Evolutionary conservation across 1,140 invertebrate genomes (phyloP).

Genomic region (Polypedilum pembai): DNA sequence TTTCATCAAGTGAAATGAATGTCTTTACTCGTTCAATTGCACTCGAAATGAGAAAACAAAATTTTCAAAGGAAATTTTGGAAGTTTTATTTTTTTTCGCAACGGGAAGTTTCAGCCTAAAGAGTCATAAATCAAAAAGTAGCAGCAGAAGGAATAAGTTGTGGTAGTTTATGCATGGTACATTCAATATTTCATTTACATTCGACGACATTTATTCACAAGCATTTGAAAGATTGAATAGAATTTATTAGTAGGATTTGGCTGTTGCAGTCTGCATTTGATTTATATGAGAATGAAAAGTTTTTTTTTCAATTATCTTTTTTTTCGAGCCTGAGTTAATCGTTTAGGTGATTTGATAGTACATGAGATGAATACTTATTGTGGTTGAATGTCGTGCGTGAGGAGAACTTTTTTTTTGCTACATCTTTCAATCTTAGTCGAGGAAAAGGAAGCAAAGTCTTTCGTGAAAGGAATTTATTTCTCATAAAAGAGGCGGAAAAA

Average conservation of each 20-base stretch:
- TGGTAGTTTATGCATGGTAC: too few species aligned
- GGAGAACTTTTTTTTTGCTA: too few species aligned
- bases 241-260: too few species aligned
- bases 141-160: too few species aligned
- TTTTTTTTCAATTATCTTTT: not conserved
- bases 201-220: too few species aligned
- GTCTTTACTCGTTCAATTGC: not conserved
- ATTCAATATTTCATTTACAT: too few species aligned
- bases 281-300: not conserved
- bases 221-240: too few species aligned
- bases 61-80: not conserved
- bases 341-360: constrained; percentile 19
- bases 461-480: constrained; percentile 9
- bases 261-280: too few species aligned
- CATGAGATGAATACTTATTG: constrained; percentile 3
- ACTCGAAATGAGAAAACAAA: not conserved
- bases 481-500: constrained; percentile 12
- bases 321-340: constrained; percentile 9
- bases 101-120: not conserved
- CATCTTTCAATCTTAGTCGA: too few species aligned
- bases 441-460: not conserved
- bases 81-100: not conserved
- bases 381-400: not conserved
- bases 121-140: too few species aligned
- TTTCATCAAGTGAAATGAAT: not conserved